phyloP scores from a whole-genome alignment of 35 echinoderm and acorn worm genomes.

The Eucidaris tribuloides region DNA sequence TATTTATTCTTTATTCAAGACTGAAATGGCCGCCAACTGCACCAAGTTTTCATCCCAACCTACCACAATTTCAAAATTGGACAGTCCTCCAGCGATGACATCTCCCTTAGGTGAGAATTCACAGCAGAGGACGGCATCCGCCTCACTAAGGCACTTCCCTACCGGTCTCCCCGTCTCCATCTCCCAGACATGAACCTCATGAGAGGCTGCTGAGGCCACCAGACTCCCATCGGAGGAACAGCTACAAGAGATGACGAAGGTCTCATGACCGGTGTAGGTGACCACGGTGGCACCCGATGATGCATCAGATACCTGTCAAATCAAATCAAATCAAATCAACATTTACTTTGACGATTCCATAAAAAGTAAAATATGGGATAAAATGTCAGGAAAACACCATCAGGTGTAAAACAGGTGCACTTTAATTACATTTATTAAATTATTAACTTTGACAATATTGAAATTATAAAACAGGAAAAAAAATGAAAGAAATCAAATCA shows the following conservation, averaged over 20 bases:
- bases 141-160: constrained; percentile 29
- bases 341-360: too few relatives aligned
- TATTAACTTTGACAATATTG: too few relatives aligned
- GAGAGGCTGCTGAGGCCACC: constrained; percentile 51
- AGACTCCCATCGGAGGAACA: constrained; percentile 54
- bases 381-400: too few relatives aligned
- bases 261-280: constrained; percentile 35
- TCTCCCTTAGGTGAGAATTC: constrained; percentile 34
- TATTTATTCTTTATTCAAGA: too few relatives aligned
- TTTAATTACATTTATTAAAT: too few relatives aligned
- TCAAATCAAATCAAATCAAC: too few relatives aligned
- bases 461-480: too few relatives aligned
- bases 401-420: too few relatives aligned
- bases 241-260: constrained; percentile 50
- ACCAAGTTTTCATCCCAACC: too few relatives aligned
- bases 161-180: constrained; percentile 1
- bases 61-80: constrained; percentile 72
- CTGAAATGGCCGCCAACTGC: too few relatives aligned
- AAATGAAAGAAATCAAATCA: too few relatives aligned
- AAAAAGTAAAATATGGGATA: too few relatives aligned
- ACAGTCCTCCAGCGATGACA: constrained; percentile 58
- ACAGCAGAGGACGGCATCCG: constrained; percentile 51
- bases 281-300: neutral
- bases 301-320: constrained; percentile 31
- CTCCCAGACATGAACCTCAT: constrained; percentile 67